These are phyloP conservation scores for Vicugna pacos DNA, from an alignment of 2,113 vertebrate genomes.

Conservation along the genomic window DNA sequence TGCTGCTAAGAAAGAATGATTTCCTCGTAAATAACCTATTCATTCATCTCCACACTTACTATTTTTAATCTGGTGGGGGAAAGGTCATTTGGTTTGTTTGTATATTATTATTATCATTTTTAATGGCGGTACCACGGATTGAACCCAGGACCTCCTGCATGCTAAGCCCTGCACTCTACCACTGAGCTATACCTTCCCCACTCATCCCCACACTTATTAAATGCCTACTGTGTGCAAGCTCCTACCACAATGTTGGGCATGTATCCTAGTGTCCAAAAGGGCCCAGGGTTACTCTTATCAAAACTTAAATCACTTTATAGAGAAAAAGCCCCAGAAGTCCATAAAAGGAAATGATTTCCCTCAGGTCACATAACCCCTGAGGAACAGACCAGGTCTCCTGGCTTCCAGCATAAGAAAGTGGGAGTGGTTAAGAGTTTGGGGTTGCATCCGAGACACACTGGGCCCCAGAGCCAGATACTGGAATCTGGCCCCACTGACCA, in stretches of 20 bases:
- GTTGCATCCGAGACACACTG: too few relatives aligned
- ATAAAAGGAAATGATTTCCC: neutral
- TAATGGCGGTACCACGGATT: too few relatives aligned
- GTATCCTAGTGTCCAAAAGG: too few relatives aligned
- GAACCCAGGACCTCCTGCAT: too few relatives aligned
- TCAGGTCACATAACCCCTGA: neutral
- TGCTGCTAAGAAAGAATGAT: neutral
- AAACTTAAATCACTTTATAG: neutral
- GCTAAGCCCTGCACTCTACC: too few relatives aligned
- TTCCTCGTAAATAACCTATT: neutral
- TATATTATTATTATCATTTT: too few relatives aligned
- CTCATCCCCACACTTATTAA: neutral
- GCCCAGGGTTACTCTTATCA: neutral
- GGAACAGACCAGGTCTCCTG: neutral
- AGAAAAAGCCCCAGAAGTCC: neutral
- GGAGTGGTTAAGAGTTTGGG: neutral
- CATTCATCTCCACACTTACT: neutral
- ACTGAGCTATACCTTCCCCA: too few relatives aligned
- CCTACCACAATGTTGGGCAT: neutral
- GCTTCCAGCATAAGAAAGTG: neutral
- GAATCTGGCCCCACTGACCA: too few relatives aligned
- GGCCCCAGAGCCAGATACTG: too few relatives aligned
- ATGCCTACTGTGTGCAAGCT: neutral
- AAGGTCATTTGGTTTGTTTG: too few relatives aligned
- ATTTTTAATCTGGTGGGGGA: too few relatives aligned